Evolutionary conservation across 2,888 invertebrate genomes (phyloP).

Genomic region (Morpho achilles): DNA sequence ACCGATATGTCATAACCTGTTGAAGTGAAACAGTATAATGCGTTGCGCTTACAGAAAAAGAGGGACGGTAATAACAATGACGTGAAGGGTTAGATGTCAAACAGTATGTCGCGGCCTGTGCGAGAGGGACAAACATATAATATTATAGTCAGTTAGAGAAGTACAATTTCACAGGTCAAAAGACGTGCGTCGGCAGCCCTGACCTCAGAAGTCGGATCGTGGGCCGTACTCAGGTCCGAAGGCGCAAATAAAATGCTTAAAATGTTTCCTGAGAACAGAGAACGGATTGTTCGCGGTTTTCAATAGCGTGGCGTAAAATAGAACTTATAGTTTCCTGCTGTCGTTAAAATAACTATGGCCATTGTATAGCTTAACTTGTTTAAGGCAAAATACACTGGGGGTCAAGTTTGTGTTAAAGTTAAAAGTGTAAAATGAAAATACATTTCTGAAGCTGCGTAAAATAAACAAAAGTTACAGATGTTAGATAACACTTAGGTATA

Average conservation of each 20-base stretch:
- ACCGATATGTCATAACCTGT: conserved; percentile 78
- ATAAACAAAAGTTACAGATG: too few relatives aligned
- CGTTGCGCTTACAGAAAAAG: conserved; percentile 39
- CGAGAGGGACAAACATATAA: conserved; percentile 43
- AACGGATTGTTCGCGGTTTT: conserved; percentile 36
- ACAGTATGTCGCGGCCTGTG: conserved; percentile 74
- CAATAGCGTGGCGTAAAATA: conserved; percentile 36
- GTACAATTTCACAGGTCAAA: conserved; percentile 64
- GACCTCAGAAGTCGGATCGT: conserved; percentile 60
- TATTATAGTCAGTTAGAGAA: conserved; percentile 41
- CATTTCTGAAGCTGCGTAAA: too few relatives aligned
- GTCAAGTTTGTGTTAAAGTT: too few relatives aligned
- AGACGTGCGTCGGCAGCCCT: conserved; percentile 76
- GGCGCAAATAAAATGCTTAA: conserved; percentile 33
- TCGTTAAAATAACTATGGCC: conserved; percentile 43
- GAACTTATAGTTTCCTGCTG: conserved; percentile 38
- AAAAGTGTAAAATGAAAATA: too few relatives aligned
- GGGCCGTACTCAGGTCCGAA: conserved; percentile 57
- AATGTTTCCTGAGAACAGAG: conserved; percentile 32
- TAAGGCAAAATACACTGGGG: conserved; percentile 7
- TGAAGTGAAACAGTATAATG: conserved; percentile 55
- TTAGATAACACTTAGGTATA: too few relatives aligned
- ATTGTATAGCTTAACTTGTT: conserved; percentile 40
- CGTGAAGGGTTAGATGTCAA: conserved; percentile 76
- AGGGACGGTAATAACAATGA: conserved; percentile 65